Evolutionary conservation across 2,797 vertebrate species (phyloP), one percentile per base, ranked within the genome.

Genomic region (Esox masquinongy): DNA sequence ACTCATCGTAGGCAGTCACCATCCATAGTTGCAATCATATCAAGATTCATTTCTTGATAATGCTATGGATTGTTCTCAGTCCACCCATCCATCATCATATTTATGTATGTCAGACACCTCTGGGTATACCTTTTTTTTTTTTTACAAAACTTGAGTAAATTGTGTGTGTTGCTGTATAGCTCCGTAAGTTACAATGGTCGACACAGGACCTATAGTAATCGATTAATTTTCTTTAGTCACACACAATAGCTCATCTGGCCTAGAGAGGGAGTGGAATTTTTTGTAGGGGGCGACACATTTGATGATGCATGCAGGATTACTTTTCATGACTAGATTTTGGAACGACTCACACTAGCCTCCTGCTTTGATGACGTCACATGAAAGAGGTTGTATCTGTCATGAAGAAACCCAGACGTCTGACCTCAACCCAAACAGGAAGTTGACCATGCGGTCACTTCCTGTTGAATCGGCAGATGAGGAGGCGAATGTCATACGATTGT

Each of bases 341-440:
- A 39, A 77, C 56, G 77, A 78, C 78, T 73, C 85, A 83, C 74
- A 1, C 72, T 70, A 61, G n/a, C 73, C 49, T 31, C 71, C 69
- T 14, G 17, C 26, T 66, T 77, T 82, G 77, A 84, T 85, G 79
- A 83, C 61, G 76, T 84, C 80, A 85, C 73, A 77, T 70, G 70
- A 61, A 56, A 68, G 73, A 64, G 9, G 12, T 39, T 14, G 12
- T 14, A 47, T 75, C 24, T 83, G 79, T 80, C 43, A 56, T 56
- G 39, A 26, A 75, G 59, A 82, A 77, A 75, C 70, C 70, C 82
- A 87, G 82, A 84, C 78, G 79, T 79, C 77, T 76, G 79, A 70
- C 67, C 71, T 81, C 43, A 14, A 74, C 74, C 71, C 77, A 78
- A 84, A 73, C 80, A 84, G 81, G 77, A 85, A 87, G 80, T 79